Evolutionary conservation across 2,797 vertebrate species (phyloP).

Genomic region (Tauraco hartlaubi): DNA sequence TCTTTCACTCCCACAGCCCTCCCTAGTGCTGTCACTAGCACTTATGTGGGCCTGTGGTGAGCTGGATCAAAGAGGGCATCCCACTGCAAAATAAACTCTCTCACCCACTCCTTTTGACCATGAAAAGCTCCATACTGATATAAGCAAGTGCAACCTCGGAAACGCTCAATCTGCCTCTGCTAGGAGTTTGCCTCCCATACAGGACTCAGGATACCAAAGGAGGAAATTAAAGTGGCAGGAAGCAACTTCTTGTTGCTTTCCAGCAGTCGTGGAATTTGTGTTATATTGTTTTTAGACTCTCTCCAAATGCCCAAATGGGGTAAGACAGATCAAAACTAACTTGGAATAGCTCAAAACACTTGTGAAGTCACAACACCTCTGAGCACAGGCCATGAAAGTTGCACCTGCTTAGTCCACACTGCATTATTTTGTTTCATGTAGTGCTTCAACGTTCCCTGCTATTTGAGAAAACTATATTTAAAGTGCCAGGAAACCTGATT

Average conservation of each 20-base stretch:
- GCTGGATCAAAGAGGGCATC: constrained; percentile 18
- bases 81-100: not conserved
- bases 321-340: not conserved
- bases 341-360: not conserved
- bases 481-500: not conserved
- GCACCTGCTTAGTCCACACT: not conserved
- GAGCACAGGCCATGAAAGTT: not conserved
- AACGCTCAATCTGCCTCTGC: not conserved
- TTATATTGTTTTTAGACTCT: not conserved
- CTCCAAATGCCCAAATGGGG: not conserved
- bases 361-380: not conserved
- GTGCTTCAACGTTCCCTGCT: not conserved
- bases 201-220: not conserved
- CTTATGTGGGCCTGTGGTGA: constrained; percentile 7
- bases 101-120: not conserved
- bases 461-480: not conserved
- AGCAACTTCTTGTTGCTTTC: not conserved
- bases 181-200: not conserved
- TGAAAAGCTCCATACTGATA: not conserved
- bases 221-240: not conserved
- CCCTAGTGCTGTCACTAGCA: not conserved
- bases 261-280: not conserved
- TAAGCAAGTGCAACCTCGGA: not conserved
- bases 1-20: not conserved
- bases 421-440: not conserved